Evolutionary conservation across 2,797 vertebrate species (phyloP).

Genomic region (Orestias chungarensis): DNA sequence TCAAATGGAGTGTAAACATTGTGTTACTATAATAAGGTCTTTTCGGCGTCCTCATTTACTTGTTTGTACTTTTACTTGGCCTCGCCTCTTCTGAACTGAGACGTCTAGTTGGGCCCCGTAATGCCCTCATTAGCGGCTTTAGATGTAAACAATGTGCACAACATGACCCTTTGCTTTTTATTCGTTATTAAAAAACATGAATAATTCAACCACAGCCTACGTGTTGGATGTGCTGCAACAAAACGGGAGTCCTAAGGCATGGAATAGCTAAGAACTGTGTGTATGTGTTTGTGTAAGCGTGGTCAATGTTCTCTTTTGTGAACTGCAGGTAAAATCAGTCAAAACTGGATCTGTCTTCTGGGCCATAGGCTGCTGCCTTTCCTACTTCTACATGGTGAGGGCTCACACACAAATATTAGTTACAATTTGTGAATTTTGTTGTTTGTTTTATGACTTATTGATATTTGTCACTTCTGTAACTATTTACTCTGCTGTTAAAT

Average conservation of each 20-base stretch:
- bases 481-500: background rate
- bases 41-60: background rate
- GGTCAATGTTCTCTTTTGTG: constrained; percentile 19
- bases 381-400: constrained; percentile 99
- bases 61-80: background rate
- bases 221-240: constrained; percentile 14
- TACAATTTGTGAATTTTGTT: background rate
- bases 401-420: background rate
- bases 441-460: background rate
- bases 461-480: background rate
- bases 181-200: constrained; percentile 41
- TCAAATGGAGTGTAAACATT: background rate
- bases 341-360: constrained; percentile 98
- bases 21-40: background rate
- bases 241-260: constrained; percentile 29
- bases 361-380: constrained; percentile 97
- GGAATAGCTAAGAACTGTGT: background rate
- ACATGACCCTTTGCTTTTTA: constrained; percentile 17
- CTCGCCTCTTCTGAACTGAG: background rate
- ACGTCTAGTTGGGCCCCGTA: constrained; percentile 33
- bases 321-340: constrained; percentile 92
- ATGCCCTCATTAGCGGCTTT: constrained; percentile 38
- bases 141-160: constrained; percentile 20
- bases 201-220: constrained; percentile 40
- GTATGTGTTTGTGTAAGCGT: background rate